These are phyloP conservation scores for Telmatherina bonti DNA, from an alignment of 2,797 vertebrate species.

Conservation along the genomic window DNA sequence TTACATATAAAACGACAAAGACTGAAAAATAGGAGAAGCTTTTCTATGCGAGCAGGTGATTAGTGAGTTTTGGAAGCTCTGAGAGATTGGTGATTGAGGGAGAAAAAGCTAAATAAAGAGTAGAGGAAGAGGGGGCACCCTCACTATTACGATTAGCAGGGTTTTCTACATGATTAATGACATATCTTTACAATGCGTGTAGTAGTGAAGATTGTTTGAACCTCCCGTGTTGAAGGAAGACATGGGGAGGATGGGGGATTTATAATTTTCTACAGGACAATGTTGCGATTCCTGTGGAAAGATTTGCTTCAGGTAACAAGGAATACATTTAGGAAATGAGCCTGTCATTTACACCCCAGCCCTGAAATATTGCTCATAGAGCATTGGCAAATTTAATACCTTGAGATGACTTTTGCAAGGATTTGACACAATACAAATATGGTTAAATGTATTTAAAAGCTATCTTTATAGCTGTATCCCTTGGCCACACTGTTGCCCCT, in stretches of 20 bases:
- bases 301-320: slow-evolving; percentile 22
- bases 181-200: slow-evolving; percentile 41
- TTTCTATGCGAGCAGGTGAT: slow-evolving; percentile 39
- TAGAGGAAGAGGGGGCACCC: slow-evolving; percentile 37
- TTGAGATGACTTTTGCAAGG: background rate
- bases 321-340: slow-evolving; percentile 42
- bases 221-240: slow-evolving; percentile 4
- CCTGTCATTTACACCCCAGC: slow-evolving; percentile 25
- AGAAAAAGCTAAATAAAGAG: slow-evolving; percentile 38
- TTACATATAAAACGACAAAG: background rate
- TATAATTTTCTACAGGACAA: slow-evolving; percentile 58
- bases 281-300: slow-evolving; percentile 51
- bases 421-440: background rate
- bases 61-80: slow-evolving; percentile 55
- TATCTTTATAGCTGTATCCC: background rate
- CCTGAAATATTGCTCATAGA: slow-evolving; percentile 11
- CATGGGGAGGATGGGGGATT: slow-evolving; percentile 15
- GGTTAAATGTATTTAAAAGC: background rate
- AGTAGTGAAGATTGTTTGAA: background rate
- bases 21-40: slow-evolving; percentile 13
- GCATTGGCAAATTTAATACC: background rate
- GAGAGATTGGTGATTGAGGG: slow-evolving; percentile 16
- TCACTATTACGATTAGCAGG: slow-evolving; percentile 52
- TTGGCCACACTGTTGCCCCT: background rate
- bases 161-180: slow-evolving; percentile 72